phyloP scores from a whole-genome alignment of 1,140 invertebrate genomes.

The Leguminivora glycinivorella region DNA sequence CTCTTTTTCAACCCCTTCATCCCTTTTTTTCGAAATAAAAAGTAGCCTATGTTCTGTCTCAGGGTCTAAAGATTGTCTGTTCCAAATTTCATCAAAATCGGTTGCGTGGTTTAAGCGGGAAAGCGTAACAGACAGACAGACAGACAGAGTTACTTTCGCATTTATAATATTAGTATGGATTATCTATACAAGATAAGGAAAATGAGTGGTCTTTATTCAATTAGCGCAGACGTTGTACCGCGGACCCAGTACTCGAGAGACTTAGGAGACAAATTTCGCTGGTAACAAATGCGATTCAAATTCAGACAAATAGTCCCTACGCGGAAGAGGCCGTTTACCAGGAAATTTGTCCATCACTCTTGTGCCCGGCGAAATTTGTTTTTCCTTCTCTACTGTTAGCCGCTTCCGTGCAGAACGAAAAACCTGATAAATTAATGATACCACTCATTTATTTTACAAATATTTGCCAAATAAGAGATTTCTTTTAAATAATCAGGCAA shows the following conservation, averaged over 20 bases:
- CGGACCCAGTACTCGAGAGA: slow-evolving; percentile 54
- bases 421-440: slow-evolving; percentile 18
- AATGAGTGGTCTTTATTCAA: slow-evolving; percentile 58
- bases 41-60: no score
- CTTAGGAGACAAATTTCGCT: slow-evolving; percentile 72
- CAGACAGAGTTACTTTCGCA: no score
- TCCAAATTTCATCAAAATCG: no score
- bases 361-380: slow-evolving; percentile 59
- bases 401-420: slow-evolving; percentile 19
- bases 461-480: background rate
- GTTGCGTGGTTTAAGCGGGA: no score
- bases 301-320: slow-evolving; percentile 70
- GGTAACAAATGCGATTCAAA: slow-evolving; percentile 73
- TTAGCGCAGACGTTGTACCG: slow-evolving; percentile 66
- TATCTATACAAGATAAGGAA: slow-evolving; percentile 42
- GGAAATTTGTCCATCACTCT: slow-evolving; percentile 73
- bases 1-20: no score
- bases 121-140: no score
- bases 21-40: no score
- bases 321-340: slow-evolving; percentile 69
- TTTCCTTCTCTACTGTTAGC: slow-evolving; percentile 52
- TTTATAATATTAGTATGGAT: no score
- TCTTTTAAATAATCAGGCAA: background rate
- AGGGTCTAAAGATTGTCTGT: no score
- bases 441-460: slow-evolving; percentile 11